Evolutionary conservation across 1,140 invertebrate species (phyloP).

Genomic region (Ooceraea biroi): DNA sequence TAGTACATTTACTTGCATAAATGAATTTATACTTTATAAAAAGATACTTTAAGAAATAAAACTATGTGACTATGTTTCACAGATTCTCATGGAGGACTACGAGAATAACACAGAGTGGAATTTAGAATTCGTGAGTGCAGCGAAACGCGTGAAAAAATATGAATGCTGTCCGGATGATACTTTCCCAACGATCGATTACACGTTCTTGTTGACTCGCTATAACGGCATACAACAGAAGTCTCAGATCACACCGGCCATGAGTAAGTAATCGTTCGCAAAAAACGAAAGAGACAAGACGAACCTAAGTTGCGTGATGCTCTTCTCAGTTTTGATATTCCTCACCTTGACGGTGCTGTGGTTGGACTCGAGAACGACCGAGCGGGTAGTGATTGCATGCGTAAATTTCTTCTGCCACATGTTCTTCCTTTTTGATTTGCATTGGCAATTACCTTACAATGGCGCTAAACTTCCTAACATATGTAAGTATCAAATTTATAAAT

Average conservation of each 20-base stretch:
- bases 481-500: conserved; percentile 66
- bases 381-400: conserved; percentile 82
- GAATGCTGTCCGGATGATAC: conserved; percentile 84
- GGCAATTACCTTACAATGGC: conserved; percentile 84
- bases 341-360: conserved; percentile 85
- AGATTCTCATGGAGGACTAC: conserved; percentile 60
- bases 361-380: conserved; percentile 81
- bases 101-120: conserved; percentile 78
- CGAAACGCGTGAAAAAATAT: conserved; percentile 76
- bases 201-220: conserved; percentile 84
- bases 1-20: background rate
- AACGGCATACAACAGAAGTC: conserved; percentile 79
- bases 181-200: conserved; percentile 84
- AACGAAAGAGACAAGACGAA: background rate
- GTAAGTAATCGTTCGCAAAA: conserved; percentile 76
- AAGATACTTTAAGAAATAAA: conserved; percentile 11
- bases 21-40: background rate
- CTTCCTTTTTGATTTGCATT: conserved; percentile 83
- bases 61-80: background rate
- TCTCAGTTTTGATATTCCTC: conserved; percentile 83
- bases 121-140: conserved; percentile 76
- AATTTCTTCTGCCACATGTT: conserved; percentile 86
- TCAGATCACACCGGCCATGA: conserved; percentile 85
- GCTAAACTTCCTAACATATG: conserved; percentile 76
- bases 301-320: background rate